phyloP scores from a whole-genome alignment of 2,888 invertebrate genomes.

The Nomada flava region DNA sequence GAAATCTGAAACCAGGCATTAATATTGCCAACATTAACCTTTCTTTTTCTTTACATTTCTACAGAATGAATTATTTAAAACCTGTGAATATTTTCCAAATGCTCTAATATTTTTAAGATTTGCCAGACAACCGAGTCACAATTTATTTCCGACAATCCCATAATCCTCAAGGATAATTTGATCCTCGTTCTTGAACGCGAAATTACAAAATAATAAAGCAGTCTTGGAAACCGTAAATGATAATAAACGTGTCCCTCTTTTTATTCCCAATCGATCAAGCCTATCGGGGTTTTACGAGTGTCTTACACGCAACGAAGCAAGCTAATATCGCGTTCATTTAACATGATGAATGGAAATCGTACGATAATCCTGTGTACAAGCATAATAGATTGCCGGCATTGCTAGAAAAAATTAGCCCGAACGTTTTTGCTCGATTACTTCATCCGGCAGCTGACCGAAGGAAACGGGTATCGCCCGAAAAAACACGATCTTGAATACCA shows the following conservation, averaged over 20 bases:
- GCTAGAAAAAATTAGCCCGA: constrained; percentile 24
- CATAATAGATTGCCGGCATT: constrained; percentile 15
- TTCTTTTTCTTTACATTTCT: too few species aligned
- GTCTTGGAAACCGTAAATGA: neutral
- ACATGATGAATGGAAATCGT: constrained; percentile 55
- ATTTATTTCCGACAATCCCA: too few species aligned
- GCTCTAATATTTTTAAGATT: too few species aligned
- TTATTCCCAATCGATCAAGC: neutral
- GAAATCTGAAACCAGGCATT: too few species aligned
- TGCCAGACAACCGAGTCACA: too few species aligned
- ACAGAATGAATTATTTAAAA: too few species aligned
- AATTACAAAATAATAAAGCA: neutral
- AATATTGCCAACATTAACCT: too few species aligned
- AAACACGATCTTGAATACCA: constrained; percentile 12
- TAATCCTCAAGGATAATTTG: too few species aligned
- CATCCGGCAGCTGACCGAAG: constrained; percentile 42
- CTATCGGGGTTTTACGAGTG: constrained; percentile 16
- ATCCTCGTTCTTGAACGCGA: too few species aligned
- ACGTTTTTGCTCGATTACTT: constrained; percentile 44
- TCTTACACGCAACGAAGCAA: neutral
- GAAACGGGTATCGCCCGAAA: constrained; percentile 3
- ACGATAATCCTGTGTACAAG: constrained; percentile 27
- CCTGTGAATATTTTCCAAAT: too few species aligned
- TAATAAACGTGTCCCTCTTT: neutral
- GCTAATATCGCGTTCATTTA: constrained; percentile 31